A percentile compares a stretch with the other conserved stretches of the same genome.
Conservation (phyloP, 2,797 vertebrate genomes). For the Characodon lateralis region DNA sequence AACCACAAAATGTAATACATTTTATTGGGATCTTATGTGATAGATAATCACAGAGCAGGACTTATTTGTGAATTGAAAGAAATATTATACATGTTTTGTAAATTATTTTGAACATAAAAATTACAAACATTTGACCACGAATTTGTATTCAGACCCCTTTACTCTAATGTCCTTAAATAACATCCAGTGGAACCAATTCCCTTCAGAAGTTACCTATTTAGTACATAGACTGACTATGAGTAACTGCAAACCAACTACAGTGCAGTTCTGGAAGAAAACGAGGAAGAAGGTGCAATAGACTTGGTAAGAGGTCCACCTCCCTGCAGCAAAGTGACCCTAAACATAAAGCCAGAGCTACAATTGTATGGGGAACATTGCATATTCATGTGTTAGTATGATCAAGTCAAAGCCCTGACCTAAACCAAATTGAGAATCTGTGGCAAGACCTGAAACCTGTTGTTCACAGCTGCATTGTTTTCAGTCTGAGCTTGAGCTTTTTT, state of each 20-base stretch:
- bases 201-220: neutral
- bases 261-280: neutral
- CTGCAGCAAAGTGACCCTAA: neutral
- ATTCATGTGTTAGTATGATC: too few species aligned
- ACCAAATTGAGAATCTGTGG: neutral
- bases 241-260: neutral
- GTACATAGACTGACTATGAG: neutral
- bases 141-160: neutral
- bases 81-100: neutral
- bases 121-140: neutral
- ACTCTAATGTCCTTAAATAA: neutral
- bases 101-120: neutral
- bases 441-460: neutral
- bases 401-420: neutral
- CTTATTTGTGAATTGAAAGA: neutral
- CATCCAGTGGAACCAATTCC: neutral
- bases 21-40: neutral
- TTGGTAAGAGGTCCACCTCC: too few species aligned
- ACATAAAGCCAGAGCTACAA: neutral
- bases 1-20: neutral
- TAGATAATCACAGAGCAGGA: neutral
- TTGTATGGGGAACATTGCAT: too few species aligned
- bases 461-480: neutral
- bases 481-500: neutral
- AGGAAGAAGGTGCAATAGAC: too few species aligned